Base-by-base conservation (phyloP, 1,140 invertebrate genomes). In the Heliothis virescens region DNA sequence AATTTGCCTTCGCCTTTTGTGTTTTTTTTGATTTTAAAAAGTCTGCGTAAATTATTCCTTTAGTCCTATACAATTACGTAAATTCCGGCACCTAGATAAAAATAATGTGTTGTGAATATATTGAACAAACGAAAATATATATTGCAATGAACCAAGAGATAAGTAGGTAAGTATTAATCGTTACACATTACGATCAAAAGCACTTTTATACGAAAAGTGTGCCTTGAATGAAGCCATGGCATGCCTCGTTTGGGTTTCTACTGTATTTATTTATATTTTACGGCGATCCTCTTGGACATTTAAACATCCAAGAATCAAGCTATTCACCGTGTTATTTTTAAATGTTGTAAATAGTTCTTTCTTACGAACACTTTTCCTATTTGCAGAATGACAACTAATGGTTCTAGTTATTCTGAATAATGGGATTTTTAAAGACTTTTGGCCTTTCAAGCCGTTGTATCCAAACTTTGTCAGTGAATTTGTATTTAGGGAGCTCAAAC, bases 371-470 rank as follows among this genome's bases (percentile, higher is more conserved):
- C 9, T 59, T 9, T 55, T n/a, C 41, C 50, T 57, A 41, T 57
- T 41, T 53, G n/a, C 59, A 12, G 21, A 41, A 15, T 57, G 3
- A 15, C 29, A 18, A 18, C 1, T 12, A 34, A 57, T 2, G n/a
- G 2, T 7, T 2, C 52, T 21, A 3, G 41, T n/a, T 13, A 69
- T 11, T 7, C 21, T 69, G 18, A 69, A 59, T 57, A 57, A 73
- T 57, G 52, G 53, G 34, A 73, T 73, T 73, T 73, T 73, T 34
- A 73, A 72, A 69, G 48, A 57, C 16, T 69, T 48, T 16, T 50
- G 13, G 9, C 48, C 18, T 18, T 69, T 52, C 11, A 52, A 15
- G 4, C 48, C 21, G 21, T 60, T 41, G n/a, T 48, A 21, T 18
- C 18, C 47, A 26, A 69, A 52, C 29, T 50, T 41, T 26, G 16